phyloP scores from a whole-genome alignment of 2,797 vertebrate species.

The Microctenopoma steveboyesi region DNA sequence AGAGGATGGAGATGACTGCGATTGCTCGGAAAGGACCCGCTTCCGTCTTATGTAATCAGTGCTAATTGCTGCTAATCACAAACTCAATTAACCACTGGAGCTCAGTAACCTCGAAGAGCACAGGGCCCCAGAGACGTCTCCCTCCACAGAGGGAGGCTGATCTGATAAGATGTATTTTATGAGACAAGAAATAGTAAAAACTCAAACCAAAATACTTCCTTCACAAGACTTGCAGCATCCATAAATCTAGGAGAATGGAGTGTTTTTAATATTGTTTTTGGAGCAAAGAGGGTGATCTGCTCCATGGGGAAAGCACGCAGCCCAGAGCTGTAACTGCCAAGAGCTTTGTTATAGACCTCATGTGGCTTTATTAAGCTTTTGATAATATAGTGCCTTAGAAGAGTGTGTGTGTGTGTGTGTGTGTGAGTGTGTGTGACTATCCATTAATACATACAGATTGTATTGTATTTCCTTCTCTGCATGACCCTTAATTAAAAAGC shows the following conservation, averaged over 20 bases:
- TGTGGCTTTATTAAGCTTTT: slow-evolving; percentile 68
- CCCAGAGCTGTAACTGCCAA: slow-evolving; percentile 63
- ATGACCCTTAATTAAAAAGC: slow-evolving; percentile 37
- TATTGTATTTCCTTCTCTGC: slow-evolving; percentile 41
- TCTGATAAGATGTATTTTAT: slow-evolving; percentile 71
- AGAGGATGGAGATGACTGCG: slow-evolving; percentile 13
- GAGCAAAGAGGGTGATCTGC: slow-evolving; percentile 67
- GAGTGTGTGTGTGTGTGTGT: slow-evolving; percentile 27
- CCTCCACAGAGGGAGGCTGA: slow-evolving; percentile 34
- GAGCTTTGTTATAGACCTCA: slow-evolving; percentile 69
- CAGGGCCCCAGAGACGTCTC: slow-evolving; percentile 30
- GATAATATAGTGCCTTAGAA: slow-evolving; percentile 63
- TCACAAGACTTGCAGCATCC: slow-evolving; percentile 56
- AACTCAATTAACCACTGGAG: slow-evolving; percentile 71
- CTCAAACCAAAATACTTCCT: slow-evolving; percentile 56
- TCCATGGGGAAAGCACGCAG: slow-evolving; percentile 50
- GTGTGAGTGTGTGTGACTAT: slow-evolving; percentile 16
- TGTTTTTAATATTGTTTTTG: slow-evolving; percentile 77
- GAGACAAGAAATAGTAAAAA: slow-evolving; percentile 60
- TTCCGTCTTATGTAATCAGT: slow-evolving; percentile 68
- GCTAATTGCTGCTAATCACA: slow-evolving; percentile 75
- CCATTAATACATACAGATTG: slow-evolving; percentile 36
- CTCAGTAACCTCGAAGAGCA: slow-evolving; percentile 29
- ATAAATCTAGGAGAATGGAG: slow-evolving; percentile 61
- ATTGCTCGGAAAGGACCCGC: slow-evolving; percentile 32